Percentiles rank a stretch among this genome's conserved stretches.
Conservation (phyloP, 2,797 vertebrate species). For the Sebastes melanostomus region DNA sequence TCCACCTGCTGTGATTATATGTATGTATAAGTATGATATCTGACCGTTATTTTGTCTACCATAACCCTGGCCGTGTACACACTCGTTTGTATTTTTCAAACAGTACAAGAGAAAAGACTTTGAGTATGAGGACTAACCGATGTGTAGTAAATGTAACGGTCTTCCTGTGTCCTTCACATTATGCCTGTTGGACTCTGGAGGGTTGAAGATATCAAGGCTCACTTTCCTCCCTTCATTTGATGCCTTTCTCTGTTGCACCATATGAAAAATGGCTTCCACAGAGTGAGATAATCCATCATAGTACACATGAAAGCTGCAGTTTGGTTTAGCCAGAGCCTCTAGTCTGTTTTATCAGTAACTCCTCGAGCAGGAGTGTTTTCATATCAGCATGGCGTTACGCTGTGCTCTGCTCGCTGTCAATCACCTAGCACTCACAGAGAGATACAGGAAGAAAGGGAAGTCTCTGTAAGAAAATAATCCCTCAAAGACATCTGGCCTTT, state of each 20-base stretch:
- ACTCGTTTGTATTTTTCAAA: background rate
- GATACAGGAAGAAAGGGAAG: constrained; percentile 21
- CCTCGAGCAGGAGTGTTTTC: constrained; percentile 28
- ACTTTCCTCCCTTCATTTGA: background rate
- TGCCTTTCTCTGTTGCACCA: background rate
- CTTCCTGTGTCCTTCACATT: background rate
- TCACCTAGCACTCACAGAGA: constrained; percentile 26
- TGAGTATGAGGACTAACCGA: background rate
- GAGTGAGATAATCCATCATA: constrained; percentile 23
- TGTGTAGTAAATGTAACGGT: background rate
- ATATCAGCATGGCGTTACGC: background rate
- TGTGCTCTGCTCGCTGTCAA: constrained; percentile 30
- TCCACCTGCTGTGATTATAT: background rate
- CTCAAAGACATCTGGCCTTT: constrained; percentile 6
- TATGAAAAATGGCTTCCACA: background rate
- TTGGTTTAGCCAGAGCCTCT: background rate
- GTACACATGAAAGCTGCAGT: background rate
- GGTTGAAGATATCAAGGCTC: constrained; percentile 4
- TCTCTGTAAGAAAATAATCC: background rate
- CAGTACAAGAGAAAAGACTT: background rate
- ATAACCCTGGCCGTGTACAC: background rate
- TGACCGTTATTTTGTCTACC: background rate
- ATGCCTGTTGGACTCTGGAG: background rate
- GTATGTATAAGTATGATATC: background rate
- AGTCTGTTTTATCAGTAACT: constrained; percentile 41